Evolutionary conservation across 2,113 vertebrate genomes (phyloP), one percentile per base, ranked within the genome.

Genomic region (Pica pica): DNA sequence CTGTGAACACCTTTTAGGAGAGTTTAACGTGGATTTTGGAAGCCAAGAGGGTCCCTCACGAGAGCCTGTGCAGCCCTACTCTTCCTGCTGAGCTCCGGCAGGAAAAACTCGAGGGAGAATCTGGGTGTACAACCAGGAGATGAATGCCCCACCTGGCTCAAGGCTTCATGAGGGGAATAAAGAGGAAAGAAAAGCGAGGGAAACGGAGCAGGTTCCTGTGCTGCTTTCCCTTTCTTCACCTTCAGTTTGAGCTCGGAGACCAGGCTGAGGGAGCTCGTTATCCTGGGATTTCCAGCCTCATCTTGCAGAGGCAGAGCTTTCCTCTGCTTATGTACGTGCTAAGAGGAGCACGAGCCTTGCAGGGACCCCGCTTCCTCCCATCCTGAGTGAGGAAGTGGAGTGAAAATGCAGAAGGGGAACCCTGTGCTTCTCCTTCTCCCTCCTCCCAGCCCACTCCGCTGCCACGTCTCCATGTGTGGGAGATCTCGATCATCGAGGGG

Each of bases 391-490:
- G 64, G 47, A 85, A 83, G 28, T 23, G 41, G 37, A 65, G 63
- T 2, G 14, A 31, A 84, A 83, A 44, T 5, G 33, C 18, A 47
- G 44, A 77, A 56, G 22, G 28, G 50, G 41, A 78, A 17, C 27
- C 2, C 6, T 63, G 5, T 0, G 0, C 4, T 61, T 68, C 39
- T 67, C 37, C 60, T 93, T 81, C 28, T 39, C 16, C 24, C 23
- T 83, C 61, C 30, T 55, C 35, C 31, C 46, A 61, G 4, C 15
- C 13, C 19, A 1, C 41, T 24, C 21, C 33, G 2, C 30, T 13
- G 47, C 30, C 74, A 59, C 1, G 46, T 16, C n/a, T 37, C 37
- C 2, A 0, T 6, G 28, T 0, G 0, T 13, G 31, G 88, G 49
- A 55, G 49, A n/a, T 9, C 18, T 33, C 23, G 7, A 16, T 64